Evolutionary conservation across 2,797 vertebrate species (phyloP), one percentile per base, ranked within the genome.

Genomic region (Cetoscarus ocellatus): DNA sequence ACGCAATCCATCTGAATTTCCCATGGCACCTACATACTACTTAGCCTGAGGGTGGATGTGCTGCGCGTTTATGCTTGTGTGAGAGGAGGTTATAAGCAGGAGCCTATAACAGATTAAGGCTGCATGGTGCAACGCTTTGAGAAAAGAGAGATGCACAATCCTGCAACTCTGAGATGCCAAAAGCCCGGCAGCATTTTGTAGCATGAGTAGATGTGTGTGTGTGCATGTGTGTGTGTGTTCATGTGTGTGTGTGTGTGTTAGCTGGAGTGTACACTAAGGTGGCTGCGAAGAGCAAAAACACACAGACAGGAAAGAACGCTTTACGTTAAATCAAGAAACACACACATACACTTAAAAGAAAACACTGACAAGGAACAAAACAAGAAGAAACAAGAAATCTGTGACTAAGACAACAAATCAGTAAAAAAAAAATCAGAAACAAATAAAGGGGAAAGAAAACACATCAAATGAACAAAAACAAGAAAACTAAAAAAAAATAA

Each of bases 71-170:
- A 74, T 78, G 70, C 77, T 55, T 76, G 80, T 79, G 72, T 17
- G 52, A 70, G 70, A 63, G 71, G 78, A 78, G 71, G 80, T 81
- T 88, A 85, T 79, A 84, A 90, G 65, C 64, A 67, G 42, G 40
- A 73, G 69, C 75, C 85, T 77, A 71, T 76, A 87, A 85, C 73
- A 88, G 88, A 89, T 89, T 86, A 89, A 80, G 79, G 80, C 67
- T 68, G 66, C 81, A 84, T 75, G 79, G 74, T 85, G 83, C 77
- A 68, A 3, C 19, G 67, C 69, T 71, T 74, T 47, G 73, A 88
- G 83, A 81, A 87, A 84, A 67, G 70, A 56, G 64, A 79, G 87
- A 83, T 77, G 65, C 70, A 86, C 78, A 81, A 78, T 74, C 69
- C 76, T 69, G 67, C 79, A 79, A 64, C 67, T 58, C 78, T 73